A percentile compares a stretch with the other conserved stretches of the same genome.
These are phyloP conservation scores for Platysternon megacephalum DNA, from an alignment of 2,113 vertebrate species.

Conservation along the genomic window DNA sequence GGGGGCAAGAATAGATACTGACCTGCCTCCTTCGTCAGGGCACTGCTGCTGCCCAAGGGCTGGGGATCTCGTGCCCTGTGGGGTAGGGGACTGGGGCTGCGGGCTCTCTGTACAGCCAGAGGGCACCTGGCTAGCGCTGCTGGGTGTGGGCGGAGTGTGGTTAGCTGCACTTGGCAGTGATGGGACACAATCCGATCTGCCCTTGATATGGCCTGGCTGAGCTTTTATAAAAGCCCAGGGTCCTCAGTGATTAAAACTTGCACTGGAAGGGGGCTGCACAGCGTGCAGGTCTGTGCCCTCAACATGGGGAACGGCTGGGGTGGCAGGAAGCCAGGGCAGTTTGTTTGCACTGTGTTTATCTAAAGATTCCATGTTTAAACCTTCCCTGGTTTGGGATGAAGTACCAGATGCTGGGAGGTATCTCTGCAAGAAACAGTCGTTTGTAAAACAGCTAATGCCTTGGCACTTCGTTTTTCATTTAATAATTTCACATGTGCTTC, in stretches of 20 bases:
- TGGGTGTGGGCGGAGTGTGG: neutral
- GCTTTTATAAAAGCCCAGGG: neutral
- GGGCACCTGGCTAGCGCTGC: neutral
- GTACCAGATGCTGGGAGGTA: neutral
- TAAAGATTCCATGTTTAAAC: neutral
- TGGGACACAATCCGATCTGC: neutral
- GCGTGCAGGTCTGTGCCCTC: neutral
- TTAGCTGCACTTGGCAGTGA: neutral
- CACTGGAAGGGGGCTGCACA: neutral
- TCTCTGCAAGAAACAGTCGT: neutral
- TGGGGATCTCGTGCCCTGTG: neutral
- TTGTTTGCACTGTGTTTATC: neutral
- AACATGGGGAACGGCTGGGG: neutral
- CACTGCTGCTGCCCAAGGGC: neutral
- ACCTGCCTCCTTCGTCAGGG: neutral
- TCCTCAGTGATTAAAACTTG: neutral
- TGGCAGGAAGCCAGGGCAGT: neutral
- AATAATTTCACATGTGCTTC: neutral
- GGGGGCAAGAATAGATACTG: neutral
- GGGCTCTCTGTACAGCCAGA: neutral
- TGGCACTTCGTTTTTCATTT: accelerated
- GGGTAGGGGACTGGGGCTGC: neutral
- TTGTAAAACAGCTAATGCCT: accelerated
- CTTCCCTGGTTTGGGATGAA: neutral
- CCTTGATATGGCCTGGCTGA: neutral